Evolutionary conservation across 2,797 vertebrate species (phyloP), one percentile per base, ranked within the genome.

Genomic region (Leptoclinus maculatus): DNA sequence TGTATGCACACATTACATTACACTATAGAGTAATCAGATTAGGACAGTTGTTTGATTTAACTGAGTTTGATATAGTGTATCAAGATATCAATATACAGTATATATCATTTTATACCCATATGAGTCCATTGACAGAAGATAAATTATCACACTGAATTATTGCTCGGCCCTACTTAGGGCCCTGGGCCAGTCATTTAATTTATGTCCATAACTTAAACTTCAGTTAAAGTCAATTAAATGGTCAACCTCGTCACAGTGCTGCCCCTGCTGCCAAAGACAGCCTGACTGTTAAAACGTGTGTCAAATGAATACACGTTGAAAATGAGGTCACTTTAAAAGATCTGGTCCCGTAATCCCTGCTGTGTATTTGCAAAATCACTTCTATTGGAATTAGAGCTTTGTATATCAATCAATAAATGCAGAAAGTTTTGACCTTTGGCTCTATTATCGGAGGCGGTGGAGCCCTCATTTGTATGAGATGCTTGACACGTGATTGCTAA

Each of bases 271-370:
- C 23, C 43, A 27, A 7, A 62, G 10, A 62, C 19, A 6, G 60
- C 47, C 39, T 41, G 19, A 3, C 38, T 76, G 63, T 72, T 58
- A 76, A 69, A 43, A 32, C 27, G 34, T 16, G 43, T 16, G 39
- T 71, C 23, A 51, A 39, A 39, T 23, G 8, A 14, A 32, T 39
- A 57, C 1, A 45, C 1, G 1, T 29, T 47, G 13, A 2, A 64
- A 64, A 58, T 36, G n/a, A 62, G 49, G 49, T 9, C 49, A 53
- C 39, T 49, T 21, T 47, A 19, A 21, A 47, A 47, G n/a, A 53
- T 53, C 11, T 53, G 49, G 7, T 25, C n/a, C 12, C n/a, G 49
- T 53, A 39, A 32, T 53, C n/a, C 49, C 11, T 12, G 23, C 49
- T 11, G 49, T 53, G n/a, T 53, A 25, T 53, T 53, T 53, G n/a